Conservation (phyloP, 2,113 vertebrate genomes). For the Muntiacus reevesi region DNA sequence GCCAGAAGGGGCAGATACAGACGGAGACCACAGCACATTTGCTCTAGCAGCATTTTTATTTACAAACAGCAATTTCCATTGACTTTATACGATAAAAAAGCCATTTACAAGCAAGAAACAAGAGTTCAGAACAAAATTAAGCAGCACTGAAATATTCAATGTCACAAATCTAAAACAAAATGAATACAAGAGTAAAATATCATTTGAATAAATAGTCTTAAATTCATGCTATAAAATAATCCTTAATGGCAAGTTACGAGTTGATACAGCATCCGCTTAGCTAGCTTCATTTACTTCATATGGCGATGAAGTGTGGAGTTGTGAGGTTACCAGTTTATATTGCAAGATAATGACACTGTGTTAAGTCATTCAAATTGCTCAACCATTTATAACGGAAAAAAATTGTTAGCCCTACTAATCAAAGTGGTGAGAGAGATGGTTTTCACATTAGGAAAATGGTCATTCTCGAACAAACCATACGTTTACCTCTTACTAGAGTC, state of each 20-base stretch:
- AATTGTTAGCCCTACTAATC: slow-evolving; percentile 76
- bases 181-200: slow-evolving; percentile 99
- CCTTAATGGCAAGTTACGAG: slow-evolving; percentile 97
- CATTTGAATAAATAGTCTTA: slow-evolving; percentile 99
- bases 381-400: slow-evolving; percentile 83
- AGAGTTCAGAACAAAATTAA: slow-evolving; percentile 87
- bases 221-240: slow-evolving; percentile 99
- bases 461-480: slow-evolving; percentile 59
- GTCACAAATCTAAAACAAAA: slow-evolving; percentile 90
- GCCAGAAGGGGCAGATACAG: background rate
- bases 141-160: slow-evolving; percentile 90
- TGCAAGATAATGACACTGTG: slow-evolving; percentile 85
- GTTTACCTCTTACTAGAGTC: slow-evolving; percentile 57
- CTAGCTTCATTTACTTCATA: slow-evolving; percentile 99
- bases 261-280: slow-evolving; percentile 96
- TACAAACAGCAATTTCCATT: slow-evolving; percentile 97
- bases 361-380: slow-evolving; percentile 90
- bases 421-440: slow-evolving; percentile 70
- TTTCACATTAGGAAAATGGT: slow-evolving; percentile 73
- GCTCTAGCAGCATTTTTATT: slow-evolving; percentile 99
- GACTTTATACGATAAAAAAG: slow-evolving; percentile 99
- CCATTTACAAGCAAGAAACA: slow-evolving; percentile 98
- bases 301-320: slow-evolving; percentile 93
- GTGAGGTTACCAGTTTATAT: slow-evolving; percentile 99
- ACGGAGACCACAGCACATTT: slow-evolving; percentile 66